phyloP scores from a whole-genome alignment of 1,140 invertebrate species.

The Caenorhabditis briggsae region DNA sequence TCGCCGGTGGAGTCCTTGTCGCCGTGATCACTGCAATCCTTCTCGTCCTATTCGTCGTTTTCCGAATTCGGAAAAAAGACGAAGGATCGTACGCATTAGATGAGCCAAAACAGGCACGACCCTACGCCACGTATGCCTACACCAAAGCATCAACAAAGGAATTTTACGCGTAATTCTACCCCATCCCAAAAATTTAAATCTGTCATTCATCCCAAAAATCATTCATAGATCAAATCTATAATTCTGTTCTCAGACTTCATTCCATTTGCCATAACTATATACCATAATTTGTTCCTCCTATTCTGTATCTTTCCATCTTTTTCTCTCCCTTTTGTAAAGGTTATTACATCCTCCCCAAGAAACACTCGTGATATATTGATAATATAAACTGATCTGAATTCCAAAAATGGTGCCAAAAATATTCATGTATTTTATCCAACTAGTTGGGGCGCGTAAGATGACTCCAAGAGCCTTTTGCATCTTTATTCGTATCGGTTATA shows the following conservation, averaged over 20 bases:
- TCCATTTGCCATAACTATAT: neutral
- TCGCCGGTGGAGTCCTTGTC: conserved; percentile 97
- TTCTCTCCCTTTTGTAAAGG: conserved; percentile 30
- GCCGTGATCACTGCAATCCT: conserved; percentile 95
- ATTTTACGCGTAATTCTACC: conserved; percentile 71
- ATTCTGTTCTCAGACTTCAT: conserved; percentile 52
- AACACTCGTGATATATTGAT: conserved; percentile 28
- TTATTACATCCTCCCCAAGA: neutral
- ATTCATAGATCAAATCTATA: neutral
- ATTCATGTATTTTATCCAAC: neutral
- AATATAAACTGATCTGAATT: conserved; percentile 41
- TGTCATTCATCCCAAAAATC: neutral
- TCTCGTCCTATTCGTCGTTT: conserved; percentile 98
- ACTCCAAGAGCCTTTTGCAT: no score
- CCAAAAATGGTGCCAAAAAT: conserved; percentile 43
- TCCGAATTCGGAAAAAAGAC: conserved; percentile 99
- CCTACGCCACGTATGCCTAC: conserved; percentile 71
- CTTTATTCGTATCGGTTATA: neutral
- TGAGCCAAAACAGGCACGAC: conserved; percentile 85
- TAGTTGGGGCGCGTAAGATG: no score
- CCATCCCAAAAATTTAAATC: neutral
- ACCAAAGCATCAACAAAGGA: conserved; percentile 75
- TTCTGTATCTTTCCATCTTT: neutral
- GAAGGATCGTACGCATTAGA: conserved; percentile 97
- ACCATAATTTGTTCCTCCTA: neutral